Base-by-base conservation (phyloP, 2,888 invertebrate species). In the Acleris cristana region DNA sequence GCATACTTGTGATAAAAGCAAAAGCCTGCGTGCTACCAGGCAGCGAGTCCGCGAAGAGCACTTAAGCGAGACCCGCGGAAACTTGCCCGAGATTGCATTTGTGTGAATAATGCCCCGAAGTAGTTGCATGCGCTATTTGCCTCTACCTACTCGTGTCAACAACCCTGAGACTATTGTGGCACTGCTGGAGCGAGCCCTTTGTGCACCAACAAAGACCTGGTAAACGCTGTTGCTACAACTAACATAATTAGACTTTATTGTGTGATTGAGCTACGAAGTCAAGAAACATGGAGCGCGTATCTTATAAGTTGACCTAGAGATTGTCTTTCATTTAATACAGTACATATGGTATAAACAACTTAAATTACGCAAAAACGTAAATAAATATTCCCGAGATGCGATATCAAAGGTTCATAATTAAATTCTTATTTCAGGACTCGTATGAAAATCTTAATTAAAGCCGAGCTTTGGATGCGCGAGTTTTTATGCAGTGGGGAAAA, bases 351-450 rank as follows among this genome's bases (percentile, higher is more conserved):
- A 40, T 40, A 10, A 40, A 14, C 34, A 40, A 40, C 40, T 40
- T 5, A 40, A 40, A 40, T 40, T 14, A 40, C 14, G 40, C 14
- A 14, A 14, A 14, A 40, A 10, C 40, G 14, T 40, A 14, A 14
- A 40, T 40, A 40, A 40, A 40, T 40, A 40, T 10, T 40, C 4
- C 40, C 14, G 40, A 40, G 14, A 14, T 10, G 14, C 5, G 40
- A 40, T 40, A 40, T 14, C 40, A 40, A 40, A 56, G 16, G 56
- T 16, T 56, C 56, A 40, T 56, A 74, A 78, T 34, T 74, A 71
- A 73, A 76, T 78, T 76, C 73, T 65, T 73, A 73, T 72, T 79
- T 75, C 69, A 74, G 73, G 75, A 78, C 73, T 69, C 60, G 73
- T 72, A 73, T 45, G 55, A 64, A 74, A 72, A 70, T 73, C 76